phyloP scores from a whole-genome alignment of 2,113 vertebrate genomes.

The Capra hircus region DNA sequence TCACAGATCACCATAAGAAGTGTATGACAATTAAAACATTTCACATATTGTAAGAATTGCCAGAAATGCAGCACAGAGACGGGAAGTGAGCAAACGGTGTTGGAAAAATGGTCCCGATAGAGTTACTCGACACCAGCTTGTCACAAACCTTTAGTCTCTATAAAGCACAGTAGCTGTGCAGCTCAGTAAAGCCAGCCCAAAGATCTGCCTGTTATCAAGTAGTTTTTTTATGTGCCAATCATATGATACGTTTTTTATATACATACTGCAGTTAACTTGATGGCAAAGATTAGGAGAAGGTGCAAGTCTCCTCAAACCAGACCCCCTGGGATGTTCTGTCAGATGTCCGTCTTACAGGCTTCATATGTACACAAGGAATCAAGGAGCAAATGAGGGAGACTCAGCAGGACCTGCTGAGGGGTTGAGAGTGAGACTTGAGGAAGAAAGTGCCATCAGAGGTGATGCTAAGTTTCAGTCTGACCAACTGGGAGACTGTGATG shows the following conservation, averaged over 20 bases:
- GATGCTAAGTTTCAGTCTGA: not conserved
- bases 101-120: not conserved
- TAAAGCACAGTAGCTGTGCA: not conserved
- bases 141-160: not conserved
- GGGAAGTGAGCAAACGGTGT: not conserved
- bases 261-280: no score
- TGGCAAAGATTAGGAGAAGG: not conserved
- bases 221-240: not conserved
- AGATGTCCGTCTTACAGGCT: not conserved
- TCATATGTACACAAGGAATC: not conserved
- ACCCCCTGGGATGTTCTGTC: not conserved
- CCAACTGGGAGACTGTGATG: rapidly evolving
- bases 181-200: not conserved
- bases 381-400: not conserved
- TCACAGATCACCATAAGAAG: not conserved
- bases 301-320: not conserved
- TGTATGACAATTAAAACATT: not conserved
- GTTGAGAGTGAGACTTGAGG: no score
- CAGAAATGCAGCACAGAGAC: not conserved
- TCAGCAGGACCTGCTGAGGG: not conserved
- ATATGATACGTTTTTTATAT: not conserved
- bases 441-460: not conserved
- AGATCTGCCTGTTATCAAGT: not conserved
- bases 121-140: not conserved
- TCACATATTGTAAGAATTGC: not conserved